These are phyloP conservation scores for Chrysogorgia sp. DNA, from an alignment of 92 coral and sea anemone species.

Conservation along the genomic window DNA sequence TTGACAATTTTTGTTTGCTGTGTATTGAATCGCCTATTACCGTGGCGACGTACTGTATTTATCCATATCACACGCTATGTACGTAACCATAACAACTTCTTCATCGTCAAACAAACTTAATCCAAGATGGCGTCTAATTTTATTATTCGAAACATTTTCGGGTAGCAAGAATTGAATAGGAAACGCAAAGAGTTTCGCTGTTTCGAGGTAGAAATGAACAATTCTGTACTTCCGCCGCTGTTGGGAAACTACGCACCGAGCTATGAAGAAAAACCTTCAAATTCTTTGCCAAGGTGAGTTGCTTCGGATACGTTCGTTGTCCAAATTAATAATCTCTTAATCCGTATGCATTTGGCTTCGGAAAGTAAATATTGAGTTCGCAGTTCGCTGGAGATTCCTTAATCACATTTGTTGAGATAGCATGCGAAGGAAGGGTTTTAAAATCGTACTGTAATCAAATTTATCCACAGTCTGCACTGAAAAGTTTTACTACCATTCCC, in stretches of 20 bases:
- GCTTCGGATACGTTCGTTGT: not conserved
- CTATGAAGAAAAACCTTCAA: not conserved
- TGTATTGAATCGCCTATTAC: slow-evolving; percentile 5
- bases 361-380: slow-evolving; percentile 24
- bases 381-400: not conserved
- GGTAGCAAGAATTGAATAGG: not conserved
- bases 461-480: too few species aligned
- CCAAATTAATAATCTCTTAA: slow-evolving; percentile 34
- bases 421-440: too few species aligned
- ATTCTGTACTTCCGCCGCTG: slow-evolving; percentile 21
- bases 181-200: too few species aligned
- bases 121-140: slow-evolving; percentile 38
- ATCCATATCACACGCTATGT: slow-evolving; percentile 11
- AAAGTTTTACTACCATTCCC: too few species aligned
- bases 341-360: slow-evolving; percentile 19
- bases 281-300: slow-evolving; percentile 3
- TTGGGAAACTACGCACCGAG: not conserved
- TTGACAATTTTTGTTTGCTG: too few species aligned
- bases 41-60: slow-evolving; percentile 24
- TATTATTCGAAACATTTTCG: not conserved
- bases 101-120: not conserved
- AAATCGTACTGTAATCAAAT: too few species aligned
- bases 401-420: too few species aligned
- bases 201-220: not conserved
- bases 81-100: slow-evolving; percentile 29